Percentiles rank a stretch among this genome's conserved stretches.
phyloP scores from a whole-genome alignment of 2,888 invertebrate genomes.

The Scotopteryx bipunctaria region DNA sequence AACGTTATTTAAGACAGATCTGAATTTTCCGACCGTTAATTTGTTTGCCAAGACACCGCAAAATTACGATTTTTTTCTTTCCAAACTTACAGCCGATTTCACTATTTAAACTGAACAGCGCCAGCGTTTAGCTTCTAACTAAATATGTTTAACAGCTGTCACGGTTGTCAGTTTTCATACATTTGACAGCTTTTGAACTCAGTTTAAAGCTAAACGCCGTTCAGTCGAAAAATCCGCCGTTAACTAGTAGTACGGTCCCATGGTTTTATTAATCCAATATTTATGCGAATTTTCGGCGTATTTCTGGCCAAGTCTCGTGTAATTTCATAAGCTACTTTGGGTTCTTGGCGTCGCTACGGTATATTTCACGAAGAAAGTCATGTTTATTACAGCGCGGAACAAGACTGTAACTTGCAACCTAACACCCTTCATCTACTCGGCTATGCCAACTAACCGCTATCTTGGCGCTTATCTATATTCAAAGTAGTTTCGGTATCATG shows the following conservation, averaged over 20 bases:
- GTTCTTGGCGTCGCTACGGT: conserved; percentile 2
- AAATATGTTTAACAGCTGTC: no score
- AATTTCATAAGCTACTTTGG: conserved; percentile 7
- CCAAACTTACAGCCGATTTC: no score
- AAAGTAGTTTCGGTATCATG: conserved; percentile 14
- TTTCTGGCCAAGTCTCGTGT: not conserved
- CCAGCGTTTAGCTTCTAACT: no score
- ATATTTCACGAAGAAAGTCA: conserved; percentile 17
- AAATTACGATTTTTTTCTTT: no score
- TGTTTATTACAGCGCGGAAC: conserved; percentile 10
- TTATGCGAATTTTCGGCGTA: not conserved
- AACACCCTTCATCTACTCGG: conserved; percentile 19
- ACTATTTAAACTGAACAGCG: no score
- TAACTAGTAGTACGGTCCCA: not conserved
- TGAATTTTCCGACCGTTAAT: not conserved
- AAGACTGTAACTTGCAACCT: conserved; percentile 11
- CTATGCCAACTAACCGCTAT: conserved; percentile 6
- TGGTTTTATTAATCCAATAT: not conserved
- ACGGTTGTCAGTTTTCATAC: no score
- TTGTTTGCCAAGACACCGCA: no score
- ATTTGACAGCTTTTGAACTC: no score
- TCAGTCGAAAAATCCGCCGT: no score
- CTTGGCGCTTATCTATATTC: conserved; percentile 10
- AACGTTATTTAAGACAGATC: conserved; percentile 4
- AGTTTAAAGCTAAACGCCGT: no score